Evolutionary conservation across 2,888 invertebrate genomes (phyloP).

Genomic region (Philereme transversata): DNA sequence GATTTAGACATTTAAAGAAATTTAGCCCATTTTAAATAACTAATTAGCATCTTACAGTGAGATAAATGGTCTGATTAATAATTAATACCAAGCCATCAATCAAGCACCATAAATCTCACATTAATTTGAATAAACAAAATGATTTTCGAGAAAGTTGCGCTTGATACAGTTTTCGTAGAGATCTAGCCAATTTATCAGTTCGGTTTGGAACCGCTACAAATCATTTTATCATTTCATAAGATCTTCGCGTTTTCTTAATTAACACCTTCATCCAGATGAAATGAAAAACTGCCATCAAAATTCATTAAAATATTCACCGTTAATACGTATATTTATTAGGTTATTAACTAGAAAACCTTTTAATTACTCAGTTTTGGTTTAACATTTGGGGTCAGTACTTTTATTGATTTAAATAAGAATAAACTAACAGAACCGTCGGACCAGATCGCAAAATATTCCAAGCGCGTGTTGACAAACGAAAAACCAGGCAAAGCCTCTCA

Average conservation of each 20-base stretch:
- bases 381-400: conserved; percentile 6
- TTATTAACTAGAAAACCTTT: conserved; percentile 16
- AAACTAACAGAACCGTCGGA: conserved; percentile 1
- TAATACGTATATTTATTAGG: too few relatives aligned
- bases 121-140: conserved; percentile 31
- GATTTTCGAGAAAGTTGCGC: conserved; percentile 30
- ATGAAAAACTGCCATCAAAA: conserved; percentile 21
- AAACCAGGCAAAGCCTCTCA: conserved; percentile 27
- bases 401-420: conserved; percentile 3
- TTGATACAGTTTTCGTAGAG: conserved; percentile 26
- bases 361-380: conserved; percentile 5
- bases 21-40: conserved; percentile 1
- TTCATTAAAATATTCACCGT: conserved; percentile 11
- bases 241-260: conserved; percentile 13
- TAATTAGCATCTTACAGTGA: conserved; percentile 12
- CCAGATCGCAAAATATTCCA: conserved; percentile 16
- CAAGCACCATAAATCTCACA: conserved; percentile 29
- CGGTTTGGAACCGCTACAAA: conserved; percentile 6
- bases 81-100: conserved; percentile 27
- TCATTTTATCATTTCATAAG: conserved; percentile 3
- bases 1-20: conserved; percentile 19
- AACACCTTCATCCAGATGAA: conserved; percentile 13
- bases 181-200: conserved; percentile 26
- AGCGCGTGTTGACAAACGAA: conserved; percentile 24
- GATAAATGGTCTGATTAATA: conserved; percentile 24